Percentiles rank a stretch among this genome's conserved stretches.
Evolutionary conservation across 2,888 invertebrate genomes (phyloP).

Genomic region (Belgica antarctica): DNA sequence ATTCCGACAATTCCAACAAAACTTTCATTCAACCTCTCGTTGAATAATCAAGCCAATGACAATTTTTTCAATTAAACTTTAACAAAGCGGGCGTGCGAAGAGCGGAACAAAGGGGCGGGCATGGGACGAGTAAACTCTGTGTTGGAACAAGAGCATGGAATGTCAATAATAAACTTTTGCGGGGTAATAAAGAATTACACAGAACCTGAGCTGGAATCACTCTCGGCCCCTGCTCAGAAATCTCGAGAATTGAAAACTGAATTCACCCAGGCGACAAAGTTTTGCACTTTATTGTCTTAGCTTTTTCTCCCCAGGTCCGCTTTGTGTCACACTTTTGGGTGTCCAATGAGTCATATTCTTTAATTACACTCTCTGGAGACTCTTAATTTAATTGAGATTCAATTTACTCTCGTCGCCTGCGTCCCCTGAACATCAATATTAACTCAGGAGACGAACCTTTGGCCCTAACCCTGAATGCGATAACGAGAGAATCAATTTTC

Average conservation of each 20-base stretch:
- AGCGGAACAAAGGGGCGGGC: not conserved
- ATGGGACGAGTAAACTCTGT: not conserved
- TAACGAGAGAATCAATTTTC: slow-evolving; percentile 28
- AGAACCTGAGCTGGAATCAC: not conserved
- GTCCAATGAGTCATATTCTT: not conserved
- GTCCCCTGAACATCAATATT: slow-evolving; percentile 6
- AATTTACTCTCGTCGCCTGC: not conserved
- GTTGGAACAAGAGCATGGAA: slow-evolving; percentile 18
- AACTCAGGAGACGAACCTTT: not conserved
- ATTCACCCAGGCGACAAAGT: not conserved
- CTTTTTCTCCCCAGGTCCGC: too few relatives aligned
- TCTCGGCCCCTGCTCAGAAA: too few relatives aligned
- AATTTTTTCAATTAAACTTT: slow-evolving; percentile 25
- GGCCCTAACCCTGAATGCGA: not conserved
- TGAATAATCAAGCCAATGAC: slow-evolving; percentile 17
- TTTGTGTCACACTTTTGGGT: too few relatives aligned
- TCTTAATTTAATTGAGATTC: not conserved
- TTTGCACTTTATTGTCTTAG: too few relatives aligned
- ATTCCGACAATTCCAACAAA: not conserved
- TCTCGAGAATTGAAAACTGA: slow-evolving; percentile 9
- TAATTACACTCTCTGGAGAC: not conserved
- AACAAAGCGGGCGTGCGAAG: not conserved
- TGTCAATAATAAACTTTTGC: slow-evolving; percentile 13
- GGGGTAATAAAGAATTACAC: not conserved
- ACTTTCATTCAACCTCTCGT: not conserved